Evolutionary conservation across 2,113 vertebrate genomes (phyloP).

Genomic region (Thunnus thynnus): DNA sequence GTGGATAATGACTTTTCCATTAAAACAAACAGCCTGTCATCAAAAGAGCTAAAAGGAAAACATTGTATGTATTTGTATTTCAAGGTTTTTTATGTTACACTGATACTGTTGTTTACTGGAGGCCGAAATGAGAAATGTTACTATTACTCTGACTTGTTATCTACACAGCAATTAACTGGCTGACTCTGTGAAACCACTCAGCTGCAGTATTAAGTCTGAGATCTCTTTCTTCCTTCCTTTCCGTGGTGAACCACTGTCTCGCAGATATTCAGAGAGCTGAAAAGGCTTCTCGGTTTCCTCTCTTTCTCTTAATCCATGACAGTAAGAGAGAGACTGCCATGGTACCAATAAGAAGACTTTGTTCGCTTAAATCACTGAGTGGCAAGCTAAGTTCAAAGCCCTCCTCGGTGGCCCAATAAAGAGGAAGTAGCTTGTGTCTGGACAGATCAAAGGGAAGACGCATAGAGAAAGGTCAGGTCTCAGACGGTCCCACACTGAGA

Average conservation of each 20-base stretch:
- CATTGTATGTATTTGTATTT: constrained; percentile 5
- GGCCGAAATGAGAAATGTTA: constrained; percentile 37
- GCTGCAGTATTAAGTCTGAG: constrained; percentile 25
- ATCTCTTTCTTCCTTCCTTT: constrained; percentile 43
- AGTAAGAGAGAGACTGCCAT: constrained; percentile 52
- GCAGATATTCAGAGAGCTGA: constrained; percentile 45
- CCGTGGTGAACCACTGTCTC: constrained; percentile 23
- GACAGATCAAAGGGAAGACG: constrained; percentile 81
- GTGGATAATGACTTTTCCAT: background rate
- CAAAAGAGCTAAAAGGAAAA: background rate
- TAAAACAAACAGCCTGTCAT: background rate
- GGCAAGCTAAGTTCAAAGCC: constrained; percentile 81
- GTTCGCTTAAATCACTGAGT: constrained; percentile 74
- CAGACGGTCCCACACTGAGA: constrained; percentile 68
- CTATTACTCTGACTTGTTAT: constrained; percentile 43
- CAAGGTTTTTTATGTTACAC: constrained; percentile 12
- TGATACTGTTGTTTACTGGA: constrained; percentile 23
- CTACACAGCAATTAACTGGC: constrained; percentile 52
- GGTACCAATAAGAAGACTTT: constrained; percentile 58
- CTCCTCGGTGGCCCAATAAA: constrained; percentile 76
- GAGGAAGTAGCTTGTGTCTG: constrained; percentile 72
- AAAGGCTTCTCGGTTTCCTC: constrained; percentile 44
- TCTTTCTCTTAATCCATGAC: constrained; percentile 70
- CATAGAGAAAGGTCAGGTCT: constrained; percentile 81
- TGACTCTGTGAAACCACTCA: constrained; percentile 15